Evolutionary conservation across 2,888 invertebrate genomes (phyloP), one percentile per base, ranked within the genome.

Genomic region (Tanaodytes sp.): DNA sequence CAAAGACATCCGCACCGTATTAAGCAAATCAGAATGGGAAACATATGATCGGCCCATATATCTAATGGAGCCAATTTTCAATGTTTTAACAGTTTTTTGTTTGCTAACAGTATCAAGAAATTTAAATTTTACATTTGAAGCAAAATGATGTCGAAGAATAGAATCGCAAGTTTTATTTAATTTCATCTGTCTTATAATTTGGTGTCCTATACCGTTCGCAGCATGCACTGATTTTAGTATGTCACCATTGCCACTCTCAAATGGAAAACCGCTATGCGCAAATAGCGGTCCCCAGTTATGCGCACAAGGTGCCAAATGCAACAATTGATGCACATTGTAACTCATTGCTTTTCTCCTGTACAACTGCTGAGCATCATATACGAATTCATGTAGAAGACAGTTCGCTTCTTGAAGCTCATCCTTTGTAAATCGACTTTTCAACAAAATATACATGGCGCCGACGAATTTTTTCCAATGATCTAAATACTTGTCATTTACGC

Each of bases 311-410:
- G 30, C 8, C 30, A 45, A 27, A 16, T 45, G 45, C 6, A 46
- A 5, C 4, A 69, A 27, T 46, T 57, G 37, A 27, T 72, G 72
- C 3, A 72, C 36, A 45, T 68, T 72, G 14, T 27, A 68, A 2
- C 57, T 57, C 64, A 68, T 64, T 4, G 51, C 49, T 40, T 45
- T 36, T 43, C 51, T 62, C 1, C 43, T 54, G 49, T 66, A 66
- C 5, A 66, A 37, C 8, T 20, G 19, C 48, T 66, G 8, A 0
- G 42, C 19, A 2, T 62, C 49, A 31, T 6, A 40, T 1, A 61
- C 54, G 20, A 67, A 67, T 30, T 49, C 49, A 8, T 36, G 36
- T 16, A 65, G 16, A 8, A 58, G 46, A 16, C 5, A 23, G 15
- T 64, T 36, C 4, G 33, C 36, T 11, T 8, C n/a, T 15, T 39